phyloP scores from a whole-genome alignment of 2,888 invertebrate species.

The Aproaerema taeniolella region DNA sequence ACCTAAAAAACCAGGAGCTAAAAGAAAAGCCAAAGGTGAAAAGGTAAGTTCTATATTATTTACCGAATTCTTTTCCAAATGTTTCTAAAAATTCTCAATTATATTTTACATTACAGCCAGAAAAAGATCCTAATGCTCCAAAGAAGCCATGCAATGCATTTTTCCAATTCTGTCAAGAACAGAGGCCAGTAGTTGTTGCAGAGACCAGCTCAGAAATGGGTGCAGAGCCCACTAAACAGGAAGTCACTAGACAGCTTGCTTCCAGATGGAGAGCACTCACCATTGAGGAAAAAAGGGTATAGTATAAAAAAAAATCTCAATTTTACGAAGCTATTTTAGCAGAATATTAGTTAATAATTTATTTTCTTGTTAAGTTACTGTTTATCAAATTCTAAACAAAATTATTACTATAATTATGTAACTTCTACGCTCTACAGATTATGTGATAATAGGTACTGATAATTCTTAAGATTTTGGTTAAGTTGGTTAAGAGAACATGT shows the following conservation, averaged over 20 bases:
- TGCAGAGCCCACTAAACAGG: conserved; percentile 84
- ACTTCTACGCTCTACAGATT: too few species aligned
- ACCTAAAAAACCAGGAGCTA: conserved; percentile 61
- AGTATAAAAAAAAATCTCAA: too few species aligned
- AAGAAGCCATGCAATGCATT: conserved; percentile 89
- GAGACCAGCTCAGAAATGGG: conserved; percentile 79
- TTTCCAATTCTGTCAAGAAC: conserved; percentile 89
- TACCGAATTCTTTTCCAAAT: too few species aligned
- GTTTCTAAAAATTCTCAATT: too few species aligned
- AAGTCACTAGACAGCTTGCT: conserved; percentile 84
- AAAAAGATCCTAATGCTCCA: conserved; percentile 84
- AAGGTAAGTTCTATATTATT: conserved; percentile 47
- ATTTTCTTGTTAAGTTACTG: too few species aligned
- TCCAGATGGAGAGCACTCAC: conserved; percentile 84
- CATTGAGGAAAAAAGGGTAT: conserved; percentile 83
- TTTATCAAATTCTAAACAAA: too few species aligned
- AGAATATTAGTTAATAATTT: too few species aligned
- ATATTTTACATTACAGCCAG: conserved; percentile 48
- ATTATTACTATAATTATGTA: too few species aligned
- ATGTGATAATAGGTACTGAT: too few species aligned
- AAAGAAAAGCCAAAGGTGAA: conserved; percentile 79
- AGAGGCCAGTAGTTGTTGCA: conserved; percentile 83
- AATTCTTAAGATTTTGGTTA: too few species aligned
- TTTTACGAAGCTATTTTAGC: too few species aligned
- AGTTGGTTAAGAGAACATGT: too few species aligned